phyloP scores from a whole-genome alignment of 2,797 vertebrate genomes.

The Lithobates sylvaticus region DNA sequence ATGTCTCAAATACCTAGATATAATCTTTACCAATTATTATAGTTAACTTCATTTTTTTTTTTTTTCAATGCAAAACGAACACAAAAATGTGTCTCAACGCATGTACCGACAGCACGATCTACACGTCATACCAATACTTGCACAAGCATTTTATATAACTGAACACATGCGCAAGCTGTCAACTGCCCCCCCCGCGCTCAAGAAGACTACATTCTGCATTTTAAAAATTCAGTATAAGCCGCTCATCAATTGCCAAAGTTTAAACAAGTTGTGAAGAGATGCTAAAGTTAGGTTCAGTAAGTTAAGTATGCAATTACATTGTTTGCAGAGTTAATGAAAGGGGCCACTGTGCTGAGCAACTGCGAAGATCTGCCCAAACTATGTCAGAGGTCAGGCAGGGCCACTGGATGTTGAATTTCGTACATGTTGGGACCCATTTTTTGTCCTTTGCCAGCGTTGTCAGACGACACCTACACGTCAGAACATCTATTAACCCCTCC shows the following conservation, averaged over 20 bases:
- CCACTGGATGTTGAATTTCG: slow-evolving; percentile 38
- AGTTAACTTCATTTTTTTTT: not conserved
- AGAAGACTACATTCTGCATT: not conserved
- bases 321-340: slow-evolving; percentile 20
- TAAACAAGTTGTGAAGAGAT: not conserved
- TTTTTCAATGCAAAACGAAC: not conserved
- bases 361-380: slow-evolving; percentile 26
- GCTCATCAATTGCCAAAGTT: not conserved
- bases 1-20: not conserved
- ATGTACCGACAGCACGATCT: not conserved
- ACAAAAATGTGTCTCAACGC: not conserved
- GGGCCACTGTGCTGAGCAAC: slow-evolving; percentile 8
- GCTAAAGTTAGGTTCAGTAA: slow-evolving; percentile 4
- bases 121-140: not conserved
- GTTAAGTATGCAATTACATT: slow-evolving; percentile 14
- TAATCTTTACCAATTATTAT: not conserved
- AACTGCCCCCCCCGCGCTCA: not conserved
- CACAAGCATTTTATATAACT: not conserved
- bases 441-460: slow-evolving; percentile 11
- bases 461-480: slow-evolving; percentile 7
- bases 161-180: slow-evolving; percentile 12
- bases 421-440: slow-evolving; percentile 24
- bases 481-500: slow-evolving; percentile 17
- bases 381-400: slow-evolving; percentile 29
- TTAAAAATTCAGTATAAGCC: not conserved